Conservation (phyloP, 53 echinoderm and acorn worm genomes). For the Arbacia lixula region DNA sequence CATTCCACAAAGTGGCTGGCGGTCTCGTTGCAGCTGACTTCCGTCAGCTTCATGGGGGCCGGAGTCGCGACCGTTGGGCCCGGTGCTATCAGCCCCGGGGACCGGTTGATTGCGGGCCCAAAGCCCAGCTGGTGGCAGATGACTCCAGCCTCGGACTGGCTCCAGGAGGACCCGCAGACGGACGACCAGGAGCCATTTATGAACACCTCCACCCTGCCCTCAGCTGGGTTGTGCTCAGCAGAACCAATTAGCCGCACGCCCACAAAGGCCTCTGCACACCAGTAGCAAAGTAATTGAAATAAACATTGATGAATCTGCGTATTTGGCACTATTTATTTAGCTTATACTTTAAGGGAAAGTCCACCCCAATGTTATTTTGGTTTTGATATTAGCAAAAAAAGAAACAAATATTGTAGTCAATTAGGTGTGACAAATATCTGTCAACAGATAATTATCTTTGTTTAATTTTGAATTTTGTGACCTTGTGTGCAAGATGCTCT, state of each 20-base stretch:
- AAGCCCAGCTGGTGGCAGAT: constrained; percentile 57
- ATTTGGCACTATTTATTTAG: too few relatives aligned
- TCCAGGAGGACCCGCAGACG: constrained; percentile 8
- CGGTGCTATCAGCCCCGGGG: constrained; percentile 4
- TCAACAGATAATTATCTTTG: too few relatives aligned
- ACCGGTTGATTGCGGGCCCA: constrained; percentile 5
- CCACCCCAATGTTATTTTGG: too few relatives aligned
- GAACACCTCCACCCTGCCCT: constrained; percentile 37
- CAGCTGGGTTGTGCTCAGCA: not conserved
- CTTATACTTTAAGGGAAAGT: too few relatives aligned
- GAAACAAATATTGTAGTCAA: too few relatives aligned
- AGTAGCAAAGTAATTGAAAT: not conserved
- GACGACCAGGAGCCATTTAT: constrained; percentile 9
- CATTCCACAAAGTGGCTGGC: constrained; percentile 1
- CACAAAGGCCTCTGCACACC: constrained; percentile 11
- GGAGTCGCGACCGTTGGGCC: not conserved
- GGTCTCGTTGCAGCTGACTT: constrained; percentile 8
- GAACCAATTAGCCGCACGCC: constrained; percentile 15
- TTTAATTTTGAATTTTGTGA: too few relatives aligned
- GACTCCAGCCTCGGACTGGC: not conserved
- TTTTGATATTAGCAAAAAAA: too few relatives aligned
- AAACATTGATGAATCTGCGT: too few relatives aligned
- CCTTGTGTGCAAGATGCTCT: too few relatives aligned
- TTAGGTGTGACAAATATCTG: too few relatives aligned
- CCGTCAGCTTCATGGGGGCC: constrained; percentile 30